Conservation (phyloP, 2,113 vertebrate species). For the Dissostichus mawsoni region DNA sequence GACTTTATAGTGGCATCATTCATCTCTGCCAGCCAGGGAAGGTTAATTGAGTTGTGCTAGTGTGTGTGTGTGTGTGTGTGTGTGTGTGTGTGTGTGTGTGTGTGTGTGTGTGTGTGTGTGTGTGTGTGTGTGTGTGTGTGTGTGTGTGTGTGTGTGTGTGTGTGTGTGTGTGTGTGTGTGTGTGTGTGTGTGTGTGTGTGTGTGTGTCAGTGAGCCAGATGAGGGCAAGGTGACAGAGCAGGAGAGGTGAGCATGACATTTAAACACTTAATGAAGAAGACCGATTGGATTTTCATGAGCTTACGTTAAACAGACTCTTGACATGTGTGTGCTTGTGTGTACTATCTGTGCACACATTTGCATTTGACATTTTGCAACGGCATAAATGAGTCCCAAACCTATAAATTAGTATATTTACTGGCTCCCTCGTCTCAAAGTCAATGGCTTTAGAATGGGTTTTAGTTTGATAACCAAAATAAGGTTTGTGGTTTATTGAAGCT, state of each 20-base stretch:
- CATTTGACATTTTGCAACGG: too few species aligned
- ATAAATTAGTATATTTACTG: too few species aligned
- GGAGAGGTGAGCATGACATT: conserved; percentile 52
- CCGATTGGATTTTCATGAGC: conserved; percentile 55
- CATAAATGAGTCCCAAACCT: too few species aligned
- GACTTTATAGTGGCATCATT: conserved; percentile 57
- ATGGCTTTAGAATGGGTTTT: too few species aligned
- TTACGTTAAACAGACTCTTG: not conserved
- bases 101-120: not conserved
- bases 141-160: not conserved
- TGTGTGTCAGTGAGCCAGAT: not conserved
- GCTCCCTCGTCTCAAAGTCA: too few species aligned
- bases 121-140: not conserved
- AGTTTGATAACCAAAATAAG: too few species aligned
- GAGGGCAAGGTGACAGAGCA: not conserved
- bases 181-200: not conserved
- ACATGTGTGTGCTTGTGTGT: not conserved
- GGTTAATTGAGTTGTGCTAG: conserved; percentile 57
- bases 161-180: not conserved
- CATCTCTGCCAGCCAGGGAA: conserved; percentile 63
- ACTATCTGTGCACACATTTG: not conserved
- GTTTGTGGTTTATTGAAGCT: too few species aligned
- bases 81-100: conserved; percentile 6
- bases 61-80: not conserved
- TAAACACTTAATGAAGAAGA: conserved; percentile 57